Evolutionary conservation across 2,888 invertebrate species (phyloP).

Genomic region (Euzetes globulus): DNA sequence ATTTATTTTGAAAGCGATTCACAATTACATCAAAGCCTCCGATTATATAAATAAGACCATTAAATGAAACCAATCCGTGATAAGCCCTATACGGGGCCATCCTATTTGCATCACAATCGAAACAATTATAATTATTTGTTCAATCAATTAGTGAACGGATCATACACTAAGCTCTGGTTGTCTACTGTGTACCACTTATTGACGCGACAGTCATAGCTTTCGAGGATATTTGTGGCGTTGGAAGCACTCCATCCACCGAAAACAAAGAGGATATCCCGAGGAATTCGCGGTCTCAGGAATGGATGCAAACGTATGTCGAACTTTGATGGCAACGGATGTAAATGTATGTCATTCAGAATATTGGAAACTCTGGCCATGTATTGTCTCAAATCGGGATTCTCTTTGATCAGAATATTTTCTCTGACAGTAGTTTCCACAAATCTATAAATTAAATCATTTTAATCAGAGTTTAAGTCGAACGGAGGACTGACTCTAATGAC

Average conservation of each 20-base stretch:
- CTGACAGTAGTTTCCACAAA: conserved; percentile 23
- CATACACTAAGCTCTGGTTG: background rate
- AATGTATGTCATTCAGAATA: conserved; percentile 28
- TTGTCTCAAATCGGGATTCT: background rate
- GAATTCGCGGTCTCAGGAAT: conserved; percentile 55
- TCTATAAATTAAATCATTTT: background rate
- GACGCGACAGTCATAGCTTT: conserved; percentile 51
- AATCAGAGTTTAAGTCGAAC: no score
- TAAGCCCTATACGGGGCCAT: conserved; percentile 55
- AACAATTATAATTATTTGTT: background rate
- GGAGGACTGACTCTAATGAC: no score
- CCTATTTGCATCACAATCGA: background rate
- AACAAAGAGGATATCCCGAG: conserved; percentile 51
- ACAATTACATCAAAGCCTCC: conserved; percentile 49
- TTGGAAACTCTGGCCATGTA: conserved; percentile 13
- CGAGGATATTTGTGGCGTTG: conserved; percentile 62
- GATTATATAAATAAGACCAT: conserved; percentile 48
- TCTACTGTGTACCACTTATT: conserved; percentile 65
- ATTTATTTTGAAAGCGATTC: background rate
- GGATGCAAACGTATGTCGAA: conserved; percentile 30
- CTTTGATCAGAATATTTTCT: conserved; percentile 11
- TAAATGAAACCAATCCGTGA: conserved; percentile 57
- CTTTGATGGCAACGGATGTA: conserved; percentile 29
- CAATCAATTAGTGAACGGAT: background rate
- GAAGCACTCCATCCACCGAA: conserved; percentile 59